Base-by-base conservation (phyloP, 2,797 vertebrate genomes). In the Phrynocephalus vlangalii region DNA sequence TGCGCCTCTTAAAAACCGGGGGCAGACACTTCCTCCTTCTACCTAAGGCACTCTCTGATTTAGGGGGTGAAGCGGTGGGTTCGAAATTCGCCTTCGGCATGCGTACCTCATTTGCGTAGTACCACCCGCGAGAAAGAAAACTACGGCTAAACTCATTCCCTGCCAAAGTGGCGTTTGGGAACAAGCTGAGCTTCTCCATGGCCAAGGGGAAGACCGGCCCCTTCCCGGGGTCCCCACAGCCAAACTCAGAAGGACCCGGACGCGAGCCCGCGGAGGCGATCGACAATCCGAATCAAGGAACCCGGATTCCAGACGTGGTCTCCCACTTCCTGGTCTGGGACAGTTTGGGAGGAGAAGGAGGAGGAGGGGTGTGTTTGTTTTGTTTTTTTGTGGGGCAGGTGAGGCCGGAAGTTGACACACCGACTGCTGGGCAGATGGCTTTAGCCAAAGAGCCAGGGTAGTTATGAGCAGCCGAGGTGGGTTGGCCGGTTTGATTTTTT, bases 101-200 rank as follows among this genome's bases (percentile, higher is more conserved):
- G 89, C 96, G 96, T 93, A 97, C 97, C 97, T 96, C 91, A 84
- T 96, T 94, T 1, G 88, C 33, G 85, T 85, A 85, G 92, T 95
- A 96, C 96, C 97, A 97, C n/a, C 85, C 86, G 6, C 91, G 56
- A 0, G 96, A 95, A 60, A 97, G 93, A 71, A 94, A 84, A 86
- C 90, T 94, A 0, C 78, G 94, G 63, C 93, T 86, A 0, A 10
- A 0, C 5, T 50, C 91, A 0, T 0, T 26, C 0, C 28, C 89
- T 91, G 63, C 91, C 78, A 79, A 93, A 6, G 96, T 92, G 38
- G 70, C 3, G 2, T 96, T 97, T 89, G 26, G 63, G 89, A 1
- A 11, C 1, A 52, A 20, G 24, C 88, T 79, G 82, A 84, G n/a
- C 88, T 92, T 94, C 0, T 38, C 91, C 30, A 88, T 1, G 0